Percentiles rank a stretch among this genome's conserved stretches.
Evolutionary conservation across 2,888 invertebrate genomes (phyloP).

Genomic region (Eupithecia centaureata): DNA sequence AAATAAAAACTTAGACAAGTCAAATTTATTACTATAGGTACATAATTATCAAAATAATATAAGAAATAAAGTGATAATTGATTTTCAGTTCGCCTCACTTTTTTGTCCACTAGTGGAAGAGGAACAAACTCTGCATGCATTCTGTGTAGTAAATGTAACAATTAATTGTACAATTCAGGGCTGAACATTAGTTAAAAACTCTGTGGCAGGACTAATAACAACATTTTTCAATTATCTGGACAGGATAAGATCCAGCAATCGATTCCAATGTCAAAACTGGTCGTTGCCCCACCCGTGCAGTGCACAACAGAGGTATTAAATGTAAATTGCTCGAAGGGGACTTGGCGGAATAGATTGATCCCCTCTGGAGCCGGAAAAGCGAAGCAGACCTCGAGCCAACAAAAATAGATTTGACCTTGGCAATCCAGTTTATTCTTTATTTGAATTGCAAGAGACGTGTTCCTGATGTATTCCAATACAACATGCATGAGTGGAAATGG

Average conservation of each 20-base stretch:
- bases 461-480: slow-evolving; percentile 2
- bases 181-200: no score
- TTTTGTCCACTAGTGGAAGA: no score
- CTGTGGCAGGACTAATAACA: no score
- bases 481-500: background rate
- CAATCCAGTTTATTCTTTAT: slow-evolving; percentile 17
- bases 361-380: slow-evolving; percentile 38
- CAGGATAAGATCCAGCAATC: slow-evolving; percentile 8
- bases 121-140: no score
- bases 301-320: slow-evolving; percentile 36
- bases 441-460: background rate
- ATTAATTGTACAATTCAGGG: no score
- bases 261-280: slow-evolving; percentile 41
- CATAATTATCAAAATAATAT: no score
- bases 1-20: no score
- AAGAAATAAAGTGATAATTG: no score
- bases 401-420: slow-evolving; percentile 35
- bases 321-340: slow-evolving; percentile 43
- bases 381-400: slow-evolving; percentile 26
- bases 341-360: slow-evolving; percentile 38
- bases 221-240: background rate
- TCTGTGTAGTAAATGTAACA: no score
- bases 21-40: no score
- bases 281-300: slow-evolving; percentile 33
- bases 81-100: no score